These are phyloP conservation scores for Taeniopygia guttata DNA, from an alignment of 2,797 vertebrate species.

Conservation along the genomic window DNA sequence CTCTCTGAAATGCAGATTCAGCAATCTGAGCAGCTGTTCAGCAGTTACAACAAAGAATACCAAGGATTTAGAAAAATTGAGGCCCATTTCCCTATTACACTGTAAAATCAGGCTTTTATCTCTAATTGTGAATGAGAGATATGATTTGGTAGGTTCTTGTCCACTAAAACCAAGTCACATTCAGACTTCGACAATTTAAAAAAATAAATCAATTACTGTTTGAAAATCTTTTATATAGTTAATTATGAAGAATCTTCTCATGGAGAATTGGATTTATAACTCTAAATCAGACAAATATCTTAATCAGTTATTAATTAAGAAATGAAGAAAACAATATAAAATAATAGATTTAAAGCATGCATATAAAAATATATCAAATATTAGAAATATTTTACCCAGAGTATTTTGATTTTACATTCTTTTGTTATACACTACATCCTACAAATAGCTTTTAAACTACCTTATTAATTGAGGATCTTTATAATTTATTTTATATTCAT, in stretches of 20 bases:
- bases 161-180: neutral
- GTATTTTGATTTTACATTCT: neutral
- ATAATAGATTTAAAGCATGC: neutral
- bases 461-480: constrained; percentile 21
- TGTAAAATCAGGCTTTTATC: neutral
- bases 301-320: neutral
- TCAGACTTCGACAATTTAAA: neutral
- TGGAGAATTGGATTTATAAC: neutral
- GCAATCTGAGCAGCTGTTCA: neutral
- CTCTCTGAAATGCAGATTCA: constrained; percentile 6
- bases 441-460: constrained; percentile 6
- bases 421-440: neutral
- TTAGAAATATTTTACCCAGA: neutral
- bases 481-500: constrained; percentile 30
- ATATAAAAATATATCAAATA: neutral
- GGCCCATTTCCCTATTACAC: neutral
- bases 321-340: neutral
- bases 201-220: neutral
- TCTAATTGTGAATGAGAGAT: neutral
- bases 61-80: neutral
- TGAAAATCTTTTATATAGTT: neutral
- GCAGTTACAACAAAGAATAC: neutral
- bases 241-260: neutral
- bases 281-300: neutral
- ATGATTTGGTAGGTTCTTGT: neutral